Evolutionary conservation across 1,140 invertebrate genomes (phyloP), one percentile per base, ranked within the genome.

Genomic region (Drosophila triauraria): DNA sequence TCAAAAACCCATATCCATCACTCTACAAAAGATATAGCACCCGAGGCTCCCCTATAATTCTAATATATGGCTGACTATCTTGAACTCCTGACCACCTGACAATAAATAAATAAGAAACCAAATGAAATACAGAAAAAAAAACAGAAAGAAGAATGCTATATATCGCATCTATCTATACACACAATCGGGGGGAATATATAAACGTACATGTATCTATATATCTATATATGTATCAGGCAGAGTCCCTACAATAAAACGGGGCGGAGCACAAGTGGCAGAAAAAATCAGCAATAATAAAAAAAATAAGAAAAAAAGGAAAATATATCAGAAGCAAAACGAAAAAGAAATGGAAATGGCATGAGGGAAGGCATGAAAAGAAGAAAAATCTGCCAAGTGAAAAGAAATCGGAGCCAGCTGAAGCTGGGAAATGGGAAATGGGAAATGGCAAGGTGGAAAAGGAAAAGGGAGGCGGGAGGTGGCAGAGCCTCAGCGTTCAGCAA

Each of bases 311-410:
- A 58, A 64, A 57, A 69, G 62, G 64, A 69, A 78, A 65, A 71
- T 60, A 51, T 60, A 56, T 56, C 32, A 53, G 47, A 78, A 35
- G 42, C 20, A 47, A 47, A 79, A 58, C 61, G 60, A 76, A 63
- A 40, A 75, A 70, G 42, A 71, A 53, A 69, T 32, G 61, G 79
- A 83, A 87, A 82, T 86, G 75, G 76, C 65, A 77, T 4, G 15
- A 70, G 72, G 78, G 68, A 81, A 85, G 30, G 47, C 23, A 38
- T 10, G 32, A 35, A 59, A 40, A 59, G 43, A 87, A 87, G 80
- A 90, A 88, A 88, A 88, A 88, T 84, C 85, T 88, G 69, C 84
- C 84, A 88, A 88, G 85, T 88, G 84, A 90, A 87, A 87, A 87
- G 84, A 87, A 88, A 88, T 88, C 85, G 84, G 85, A 90, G 84